Conservation (phyloP, 2,888 invertebrate genomes). For the Rotaria socialis region DNA sequence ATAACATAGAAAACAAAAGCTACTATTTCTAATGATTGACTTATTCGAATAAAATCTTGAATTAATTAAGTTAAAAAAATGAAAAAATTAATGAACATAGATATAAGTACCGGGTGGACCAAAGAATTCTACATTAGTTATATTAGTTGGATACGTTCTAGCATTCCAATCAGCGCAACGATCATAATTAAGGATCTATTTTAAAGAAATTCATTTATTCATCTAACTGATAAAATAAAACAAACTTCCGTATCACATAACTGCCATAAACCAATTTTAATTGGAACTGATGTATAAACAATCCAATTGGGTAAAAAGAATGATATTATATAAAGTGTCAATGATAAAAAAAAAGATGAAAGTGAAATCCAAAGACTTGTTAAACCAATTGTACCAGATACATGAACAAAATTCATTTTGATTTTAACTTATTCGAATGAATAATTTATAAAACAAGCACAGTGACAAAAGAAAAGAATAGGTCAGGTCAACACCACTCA, state of each 20-base stretch:
- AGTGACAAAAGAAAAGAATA: too few relatives aligned
- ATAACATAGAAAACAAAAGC: not conserved
- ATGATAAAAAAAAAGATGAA: not conserved
- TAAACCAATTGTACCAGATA: not conserved
- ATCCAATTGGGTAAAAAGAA: not conserved
- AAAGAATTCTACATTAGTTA: not conserved
- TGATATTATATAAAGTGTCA: not conserved
- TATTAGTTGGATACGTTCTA: not conserved
- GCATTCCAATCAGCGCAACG: not conserved
- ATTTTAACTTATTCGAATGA: not conserved
- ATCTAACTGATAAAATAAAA: too few relatives aligned
- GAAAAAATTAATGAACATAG: too few relatives aligned
- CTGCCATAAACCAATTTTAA: not conserved
- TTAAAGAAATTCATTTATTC: too few relatives aligned
- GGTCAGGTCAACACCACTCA: not conserved
- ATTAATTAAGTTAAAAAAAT: not conserved
- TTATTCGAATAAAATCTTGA: not conserved
- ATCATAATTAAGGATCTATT: not conserved
- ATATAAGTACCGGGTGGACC: not conserved
- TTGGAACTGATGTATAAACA: not conserved
- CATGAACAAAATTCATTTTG: not conserved
- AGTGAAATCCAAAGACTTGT: slow-evolving; percentile 3
- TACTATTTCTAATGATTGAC: not conserved
- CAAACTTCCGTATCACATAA: not conserved
- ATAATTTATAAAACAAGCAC: not conserved